Percentiles rank a stretch among this genome's conserved stretches.
These are phyloP conservation scores for Rhingia campestris DNA, from an alignment of 2,888 invertebrate genomes.

Conservation along the genomic window DNA sequence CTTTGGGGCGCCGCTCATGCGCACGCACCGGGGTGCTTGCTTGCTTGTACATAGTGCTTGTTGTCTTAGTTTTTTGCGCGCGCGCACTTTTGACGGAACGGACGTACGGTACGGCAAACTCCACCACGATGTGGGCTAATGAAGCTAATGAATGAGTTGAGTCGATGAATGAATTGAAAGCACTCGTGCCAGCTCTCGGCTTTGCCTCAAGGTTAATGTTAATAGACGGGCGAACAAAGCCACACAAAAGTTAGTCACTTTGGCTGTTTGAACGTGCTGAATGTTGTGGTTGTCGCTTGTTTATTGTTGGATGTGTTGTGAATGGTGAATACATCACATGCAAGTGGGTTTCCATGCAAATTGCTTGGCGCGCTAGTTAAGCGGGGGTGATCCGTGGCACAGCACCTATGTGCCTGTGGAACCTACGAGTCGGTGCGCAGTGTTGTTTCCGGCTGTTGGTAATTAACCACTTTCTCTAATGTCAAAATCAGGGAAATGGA, in stretches of 20 bases:
- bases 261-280: slow-evolving; percentile 17
- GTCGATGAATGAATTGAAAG: slow-evolving; percentile 71
- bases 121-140: slow-evolving; percentile 62
- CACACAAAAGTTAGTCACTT: slow-evolving; percentile 67
- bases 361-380: slow-evolving; percentile 14
- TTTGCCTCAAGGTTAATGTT: slow-evolving; percentile 67
- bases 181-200: slow-evolving; percentile 66
- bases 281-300: slow-evolving; percentile 31
- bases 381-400: slow-evolving; percentile 34
- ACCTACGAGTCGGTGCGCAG: neutral
- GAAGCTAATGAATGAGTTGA: slow-evolving; percentile 73
- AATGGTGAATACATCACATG: slow-evolving; percentile 35
- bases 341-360: slow-evolving; percentile 67
- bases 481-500: neutral
- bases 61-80: slow-evolving; percentile 16
- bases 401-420: neutral
- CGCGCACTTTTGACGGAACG: slow-evolving; percentile 48
- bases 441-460: slow-evolving; percentile 6
- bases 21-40: slow-evolving; percentile 68
- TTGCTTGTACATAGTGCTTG: slow-evolving; percentile 16
- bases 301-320: slow-evolving; percentile 48
- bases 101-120: slow-evolving; percentile 56
- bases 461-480: slow-evolving; percentile 41
- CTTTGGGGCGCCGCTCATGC: slow-evolving; percentile 69
- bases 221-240: slow-evolving; percentile 62